phyloP scores from a whole-genome alignment of 2,797 vertebrate genomes.

The Gallinago stenura region DNA sequence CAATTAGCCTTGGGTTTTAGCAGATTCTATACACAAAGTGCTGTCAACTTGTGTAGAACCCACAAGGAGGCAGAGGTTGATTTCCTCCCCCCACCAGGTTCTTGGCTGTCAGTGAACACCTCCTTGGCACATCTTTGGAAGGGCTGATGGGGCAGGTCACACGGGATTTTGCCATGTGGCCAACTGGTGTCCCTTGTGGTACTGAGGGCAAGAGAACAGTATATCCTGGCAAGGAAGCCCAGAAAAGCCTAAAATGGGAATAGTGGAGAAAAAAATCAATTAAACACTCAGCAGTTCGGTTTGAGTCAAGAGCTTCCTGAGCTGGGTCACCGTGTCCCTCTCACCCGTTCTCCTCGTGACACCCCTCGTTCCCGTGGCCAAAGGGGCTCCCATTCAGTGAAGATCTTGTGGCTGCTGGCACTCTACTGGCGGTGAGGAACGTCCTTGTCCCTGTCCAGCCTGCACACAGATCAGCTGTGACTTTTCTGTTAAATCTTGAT shows the following conservation, averaged over 20 bases:
- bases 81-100: accelerated
- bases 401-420: accelerated
- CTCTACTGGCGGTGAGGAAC: accelerated
- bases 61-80: background rate
- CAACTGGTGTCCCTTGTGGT: background rate
- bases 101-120: background rate
- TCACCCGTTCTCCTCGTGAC: accelerated
- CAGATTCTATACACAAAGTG: background rate
- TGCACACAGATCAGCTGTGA: background rate
- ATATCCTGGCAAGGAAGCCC: background rate
- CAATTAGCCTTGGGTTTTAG: background rate
- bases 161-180: background rate
- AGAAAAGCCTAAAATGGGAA: background rate
- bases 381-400: accelerated
- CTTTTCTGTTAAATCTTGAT: background rate
- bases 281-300: background rate
- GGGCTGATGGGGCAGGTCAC: background rate
- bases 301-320: background rate
- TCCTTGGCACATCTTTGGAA: accelerated
- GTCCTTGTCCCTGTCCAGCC: background rate
- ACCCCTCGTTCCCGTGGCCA: accelerated
- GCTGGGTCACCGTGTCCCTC: background rate
- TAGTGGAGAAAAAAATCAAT: background rate
- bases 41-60: background rate
- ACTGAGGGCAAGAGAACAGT: background rate